phyloP scores from a whole-genome alignment of 1,140 invertebrate species.

The Calosoma granatense region DNA sequence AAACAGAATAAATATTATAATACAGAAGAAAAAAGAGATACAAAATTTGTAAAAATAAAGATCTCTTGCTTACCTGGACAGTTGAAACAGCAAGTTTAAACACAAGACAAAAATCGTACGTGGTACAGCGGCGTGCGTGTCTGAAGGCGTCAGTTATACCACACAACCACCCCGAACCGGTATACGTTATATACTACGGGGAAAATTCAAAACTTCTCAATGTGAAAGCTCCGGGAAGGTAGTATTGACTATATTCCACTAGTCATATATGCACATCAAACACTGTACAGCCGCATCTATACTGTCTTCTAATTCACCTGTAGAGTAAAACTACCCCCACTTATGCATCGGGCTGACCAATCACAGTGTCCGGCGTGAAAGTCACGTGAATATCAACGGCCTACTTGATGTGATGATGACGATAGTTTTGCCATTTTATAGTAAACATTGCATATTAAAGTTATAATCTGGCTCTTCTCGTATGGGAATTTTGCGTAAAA shows the following conservation, averaged over 20 bases:
- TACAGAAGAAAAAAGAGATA: background rate
- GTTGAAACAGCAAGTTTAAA: background rate
- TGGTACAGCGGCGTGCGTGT: background rate
- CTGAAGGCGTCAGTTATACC: background rate
- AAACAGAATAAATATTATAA: background rate
- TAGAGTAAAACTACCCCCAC: background rate
- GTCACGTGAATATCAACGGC: too few relatives aligned
- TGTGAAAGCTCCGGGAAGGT: background rate
- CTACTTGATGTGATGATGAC: too few relatives aligned
- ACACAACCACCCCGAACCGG: background rate
- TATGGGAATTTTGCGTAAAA: too few relatives aligned
- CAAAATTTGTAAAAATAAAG: background rate
- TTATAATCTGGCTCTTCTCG: too few relatives aligned
- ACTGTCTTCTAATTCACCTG: conserved; percentile 4
- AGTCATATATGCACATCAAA: background rate
- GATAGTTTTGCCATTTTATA: too few relatives aligned
- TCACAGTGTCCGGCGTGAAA: too few relatives aligned
- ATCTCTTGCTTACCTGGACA: background rate
- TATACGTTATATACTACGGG: conserved; percentile 1
- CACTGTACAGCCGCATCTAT: background rate
- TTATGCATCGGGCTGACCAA: too few relatives aligned
- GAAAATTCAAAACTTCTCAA: background rate
- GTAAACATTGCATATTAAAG: too few relatives aligned
- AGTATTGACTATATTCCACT: background rate
- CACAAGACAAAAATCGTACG: background rate